phyloP scores from a whole-genome alignment of 2,113 vertebrate genomes.

The Melanocharis versteri region DNA sequence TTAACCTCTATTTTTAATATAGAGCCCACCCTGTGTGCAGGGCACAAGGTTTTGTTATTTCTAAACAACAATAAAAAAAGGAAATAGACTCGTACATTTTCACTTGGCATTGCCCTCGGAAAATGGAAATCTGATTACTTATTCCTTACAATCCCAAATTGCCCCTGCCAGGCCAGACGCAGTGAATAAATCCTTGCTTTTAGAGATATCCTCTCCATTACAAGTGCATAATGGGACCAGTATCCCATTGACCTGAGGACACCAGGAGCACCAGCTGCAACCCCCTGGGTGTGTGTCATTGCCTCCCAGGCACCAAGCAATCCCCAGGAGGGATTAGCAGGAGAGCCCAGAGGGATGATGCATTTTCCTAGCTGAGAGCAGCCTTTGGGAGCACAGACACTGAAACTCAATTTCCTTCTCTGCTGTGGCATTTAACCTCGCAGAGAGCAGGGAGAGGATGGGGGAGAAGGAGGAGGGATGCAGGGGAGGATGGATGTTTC shows the following conservation, averaged over 20 bases:
- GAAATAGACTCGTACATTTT: constrained; percentile 14
- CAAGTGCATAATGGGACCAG: neutral
- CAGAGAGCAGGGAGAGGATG: neutral
- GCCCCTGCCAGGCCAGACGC: constrained; percentile 44
- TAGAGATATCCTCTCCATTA: neutral
- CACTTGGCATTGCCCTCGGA: constrained; percentile 9
- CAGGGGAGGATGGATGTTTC: neutral
- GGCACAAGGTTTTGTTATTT: neutral
- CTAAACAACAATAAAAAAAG: neutral
- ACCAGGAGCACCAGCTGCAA: neutral
- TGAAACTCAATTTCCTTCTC: constrained; percentile 16
- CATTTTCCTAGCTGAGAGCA: neutral
- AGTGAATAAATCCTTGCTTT: constrained; percentile 62
- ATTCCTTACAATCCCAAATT: constrained; percentile 60
- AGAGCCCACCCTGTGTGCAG: neutral
- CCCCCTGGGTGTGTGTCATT: neutral
- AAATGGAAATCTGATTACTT: constrained; percentile 56
- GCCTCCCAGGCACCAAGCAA: neutral
- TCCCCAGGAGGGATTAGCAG: neutral
- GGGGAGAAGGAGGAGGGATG: neutral
- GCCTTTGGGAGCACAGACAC: constrained; percentile 1
- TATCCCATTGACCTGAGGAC: constrained; percentile 16
- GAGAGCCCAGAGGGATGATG: neutral
- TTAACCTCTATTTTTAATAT: neutral
- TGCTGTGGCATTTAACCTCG: neutral